Percentiles rank a stretch among this genome's conserved stretches.
Conservation (phyloP, 2,888 invertebrate species). For the Omphaloscelis lunosa region DNA sequence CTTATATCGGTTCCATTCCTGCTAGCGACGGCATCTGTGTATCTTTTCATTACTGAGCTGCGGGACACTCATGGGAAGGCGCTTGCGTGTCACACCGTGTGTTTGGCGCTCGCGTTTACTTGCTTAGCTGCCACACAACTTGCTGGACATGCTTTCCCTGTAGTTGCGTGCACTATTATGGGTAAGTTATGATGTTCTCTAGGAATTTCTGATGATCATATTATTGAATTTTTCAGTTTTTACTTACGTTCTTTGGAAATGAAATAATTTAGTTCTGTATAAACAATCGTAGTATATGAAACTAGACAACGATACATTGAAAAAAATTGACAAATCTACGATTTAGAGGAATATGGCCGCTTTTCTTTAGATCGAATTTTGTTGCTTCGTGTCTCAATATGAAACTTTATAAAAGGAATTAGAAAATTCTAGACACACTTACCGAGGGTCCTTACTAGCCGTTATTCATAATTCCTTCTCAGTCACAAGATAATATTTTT, state of each 20-base stretch:
- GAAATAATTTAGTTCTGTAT: neutral
- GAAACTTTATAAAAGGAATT: no score
- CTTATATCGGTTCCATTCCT: conserved; percentile 89
- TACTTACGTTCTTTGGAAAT: neutral
- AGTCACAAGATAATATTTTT: no score
- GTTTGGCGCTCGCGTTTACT: conserved; percentile 89
- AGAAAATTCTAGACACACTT: no score
- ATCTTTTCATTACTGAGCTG: conserved; percentile 88
- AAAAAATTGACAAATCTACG: no score
- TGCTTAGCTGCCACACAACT: conserved; percentile 90
- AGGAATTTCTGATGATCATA: no score
- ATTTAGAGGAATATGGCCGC: no score
- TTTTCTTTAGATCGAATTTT: no score
- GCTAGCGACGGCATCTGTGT: conserved; percentile 86
- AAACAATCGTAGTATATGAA: neutral
- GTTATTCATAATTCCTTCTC: no score
- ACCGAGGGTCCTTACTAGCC: no score
- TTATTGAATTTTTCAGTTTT: no score
- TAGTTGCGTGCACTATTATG: conserved; percentile 86
- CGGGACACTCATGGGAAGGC: conserved; percentile 90
- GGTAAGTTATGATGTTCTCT: conserved; percentile 73
- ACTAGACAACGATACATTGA: no score
- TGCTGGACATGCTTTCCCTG: conserved; percentile 86
- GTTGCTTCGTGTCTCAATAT: no score
- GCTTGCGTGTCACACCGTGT: conserved; percentile 90